Conservation (phyloP, 2,797 vertebrate species). For the Acrossocheilus wenchowensis region DNA sequence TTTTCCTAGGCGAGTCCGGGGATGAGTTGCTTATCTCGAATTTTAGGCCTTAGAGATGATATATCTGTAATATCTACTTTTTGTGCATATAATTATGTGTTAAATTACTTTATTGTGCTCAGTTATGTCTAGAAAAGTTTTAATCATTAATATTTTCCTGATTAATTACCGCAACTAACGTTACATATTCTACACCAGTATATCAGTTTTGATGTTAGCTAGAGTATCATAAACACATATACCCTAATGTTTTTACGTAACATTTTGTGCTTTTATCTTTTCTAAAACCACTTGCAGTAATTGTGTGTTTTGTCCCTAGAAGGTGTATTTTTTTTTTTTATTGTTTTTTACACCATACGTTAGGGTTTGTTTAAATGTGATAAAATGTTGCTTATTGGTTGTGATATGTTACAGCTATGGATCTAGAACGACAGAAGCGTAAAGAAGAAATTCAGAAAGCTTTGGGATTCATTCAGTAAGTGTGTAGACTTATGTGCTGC, state of each 20-base stretch:
- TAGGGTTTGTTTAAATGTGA: not conserved
- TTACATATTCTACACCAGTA: too few species aligned
- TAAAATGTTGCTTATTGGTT: slow-evolving; percentile 17
- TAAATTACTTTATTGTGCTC: not conserved
- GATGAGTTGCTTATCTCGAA: not conserved
- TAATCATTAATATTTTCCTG: not conserved
- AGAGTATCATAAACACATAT: not conserved
- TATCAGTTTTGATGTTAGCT: not conserved
- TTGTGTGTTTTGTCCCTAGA: not conserved
- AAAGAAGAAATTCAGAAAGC: slow-evolving; percentile 97
- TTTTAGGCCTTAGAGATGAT: slow-evolving; percentile 9
- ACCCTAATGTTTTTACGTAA: not conserved
- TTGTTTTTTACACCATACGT: not conserved
- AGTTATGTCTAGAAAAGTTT: not conserved
- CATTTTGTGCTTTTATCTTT: not conserved
- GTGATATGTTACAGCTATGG: slow-evolving; percentile 69
- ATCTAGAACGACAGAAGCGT: slow-evolving; percentile 90
- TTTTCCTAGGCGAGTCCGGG: slow-evolving; percentile 10
- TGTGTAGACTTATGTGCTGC: slow-evolving; percentile 7
- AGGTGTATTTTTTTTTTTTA: not conserved
- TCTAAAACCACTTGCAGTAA: not conserved
- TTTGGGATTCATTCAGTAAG: slow-evolving; percentile 98
- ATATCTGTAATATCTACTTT: not conserved
- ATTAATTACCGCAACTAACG: not conserved
- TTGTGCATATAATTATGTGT: not conserved